phyloP scores from a whole-genome alignment of 2,888 invertebrate species.

The Cheilosia pagana region DNA sequence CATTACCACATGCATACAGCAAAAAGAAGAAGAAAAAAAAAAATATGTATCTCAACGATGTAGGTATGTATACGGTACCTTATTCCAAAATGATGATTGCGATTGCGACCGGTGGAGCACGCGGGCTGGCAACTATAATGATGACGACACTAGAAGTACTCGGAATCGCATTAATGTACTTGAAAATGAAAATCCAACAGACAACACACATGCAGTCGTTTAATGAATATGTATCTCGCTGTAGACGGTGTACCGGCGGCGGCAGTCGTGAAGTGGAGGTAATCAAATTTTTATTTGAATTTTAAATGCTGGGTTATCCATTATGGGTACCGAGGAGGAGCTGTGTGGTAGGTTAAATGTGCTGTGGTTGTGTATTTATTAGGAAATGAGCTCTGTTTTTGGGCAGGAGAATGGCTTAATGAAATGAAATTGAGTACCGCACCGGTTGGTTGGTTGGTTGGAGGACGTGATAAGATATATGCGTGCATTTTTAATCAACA shows the following conservation, averaged over 20 bases:
- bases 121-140: slow-evolving; percentile 20
- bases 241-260: slow-evolving; percentile 6
- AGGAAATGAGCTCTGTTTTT: slow-evolving; percentile 3
- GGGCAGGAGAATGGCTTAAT: slow-evolving; percentile 39
- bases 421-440: slow-evolving; percentile 35
- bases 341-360: slow-evolving; percentile 22
- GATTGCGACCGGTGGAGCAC: slow-evolving; percentile 27
- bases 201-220: slow-evolving; percentile 41
- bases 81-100: slow-evolving; percentile 63
- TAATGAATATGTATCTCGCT: slow-evolving; percentile 65
- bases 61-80: slow-evolving; percentile 30
- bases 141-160: slow-evolving; percentile 72
- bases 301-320: slow-evolving; percentile 69
- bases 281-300: slow-evolving; percentile 70
- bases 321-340: slow-evolving; percentile 33
- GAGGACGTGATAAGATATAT: slow-evolving; percentile 24
- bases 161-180: slow-evolving; percentile 73
- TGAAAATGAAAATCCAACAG: slow-evolving; percentile 57
- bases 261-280: slow-evolving; percentile 31
- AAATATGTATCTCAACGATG: slow-evolving; percentile 47
- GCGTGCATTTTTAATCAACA: slow-evolving; percentile 31
- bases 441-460: slow-evolving; percentile 1
- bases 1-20: slow-evolving; percentile 47
- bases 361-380: slow-evolving; percentile 2
- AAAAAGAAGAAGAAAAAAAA: slow-evolving; percentile 26